Base-by-base conservation (phyloP, 2,797 vertebrate genomes). In the Cuculus canorus region DNA sequence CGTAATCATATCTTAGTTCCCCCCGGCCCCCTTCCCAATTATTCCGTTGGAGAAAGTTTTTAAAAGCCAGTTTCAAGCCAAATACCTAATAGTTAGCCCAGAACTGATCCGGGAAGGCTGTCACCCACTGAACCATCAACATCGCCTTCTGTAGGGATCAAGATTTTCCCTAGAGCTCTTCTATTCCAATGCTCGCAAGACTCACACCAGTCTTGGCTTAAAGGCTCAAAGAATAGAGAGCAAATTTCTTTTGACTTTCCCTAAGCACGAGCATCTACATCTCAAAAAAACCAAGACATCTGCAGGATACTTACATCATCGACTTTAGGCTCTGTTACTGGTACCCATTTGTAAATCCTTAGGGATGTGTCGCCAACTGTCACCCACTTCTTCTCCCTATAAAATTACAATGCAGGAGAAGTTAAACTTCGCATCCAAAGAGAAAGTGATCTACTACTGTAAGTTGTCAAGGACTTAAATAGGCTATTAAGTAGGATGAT, bases 341-440 rank as follows among this genome's bases (percentile, higher is more conserved):
- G 99, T 33, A 99, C 99, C 99, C 99, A 99, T 97, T 99, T 99
- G 98, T 99, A 99, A 98, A 99, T 99, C 82, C 99, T 98, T 65
- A 99, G 98, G 68, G 99, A 99, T 2, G 99, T 99, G 97, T 99
- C 99, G 10, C 99, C 99, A 43, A 99, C 99, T 4, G 99, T 99
- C 97, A 99, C 99, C 99, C 99, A 99, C 96, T 99, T 99, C 98
- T 99, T 99, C 98, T 99, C 99, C 99, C 99, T 99, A 98, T 13
- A 70, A 96, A 96, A 92, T 84, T 90, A 93, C 84, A 96, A 93
- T 30, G 73, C 91, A 96, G 91, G 66, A 93, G 92, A 87, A 86
- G 85, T 96, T 96, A 95, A 91, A 88, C 57, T 80, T 63, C 1
- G 5, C 56, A 79, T 83, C 86, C 87, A 90, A 86, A 48, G 90